A percentile compares a stretch with the other conserved stretches of the same genome.
Conservation (phyloP, 1,140 invertebrate species). For the Lepidurus couesii region DNA sequence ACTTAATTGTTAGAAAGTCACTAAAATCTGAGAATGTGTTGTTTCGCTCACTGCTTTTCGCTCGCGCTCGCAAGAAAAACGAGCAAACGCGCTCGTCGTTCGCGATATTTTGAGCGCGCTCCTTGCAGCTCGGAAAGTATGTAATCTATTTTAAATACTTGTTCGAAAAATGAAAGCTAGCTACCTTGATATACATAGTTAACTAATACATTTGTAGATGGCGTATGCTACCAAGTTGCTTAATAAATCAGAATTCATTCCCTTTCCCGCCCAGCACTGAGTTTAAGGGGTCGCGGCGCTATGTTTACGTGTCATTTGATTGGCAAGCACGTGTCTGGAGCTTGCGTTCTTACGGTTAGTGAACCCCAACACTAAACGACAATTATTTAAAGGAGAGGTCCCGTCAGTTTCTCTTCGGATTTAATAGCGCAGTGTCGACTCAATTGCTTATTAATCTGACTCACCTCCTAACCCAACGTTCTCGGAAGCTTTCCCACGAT, state of each 20-base stretch:
- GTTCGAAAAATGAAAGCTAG: too few species aligned
- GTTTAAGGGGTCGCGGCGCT: neutral
- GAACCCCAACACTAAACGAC: neutral
- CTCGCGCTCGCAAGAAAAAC: too few species aligned
- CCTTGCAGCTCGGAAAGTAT: too few species aligned
- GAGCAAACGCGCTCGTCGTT: too few species aligned
- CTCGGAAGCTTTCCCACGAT: neutral
- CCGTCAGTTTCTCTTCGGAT: neutral
- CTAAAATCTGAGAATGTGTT: too few species aligned
- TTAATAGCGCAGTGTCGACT: neutral
- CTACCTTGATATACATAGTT: too few species aligned
- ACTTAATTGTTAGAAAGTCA: too few species aligned
- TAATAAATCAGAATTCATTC: neutral
- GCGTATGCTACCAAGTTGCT: neutral
- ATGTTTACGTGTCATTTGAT: conserved; percentile 19
- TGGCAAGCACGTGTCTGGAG: neutral
- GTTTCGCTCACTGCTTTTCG: too few species aligned
- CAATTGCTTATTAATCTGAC: neutral
- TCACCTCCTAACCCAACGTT: neutral
- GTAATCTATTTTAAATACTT: too few species aligned
- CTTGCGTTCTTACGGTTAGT: neutral
- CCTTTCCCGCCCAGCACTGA: neutral
- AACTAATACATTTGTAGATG: neutral
- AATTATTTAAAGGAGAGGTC: neutral
- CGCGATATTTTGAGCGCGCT: too few species aligned